Base-by-base conservation (phyloP, 1,140 invertebrate species). In the Mya arenaria region DNA sequence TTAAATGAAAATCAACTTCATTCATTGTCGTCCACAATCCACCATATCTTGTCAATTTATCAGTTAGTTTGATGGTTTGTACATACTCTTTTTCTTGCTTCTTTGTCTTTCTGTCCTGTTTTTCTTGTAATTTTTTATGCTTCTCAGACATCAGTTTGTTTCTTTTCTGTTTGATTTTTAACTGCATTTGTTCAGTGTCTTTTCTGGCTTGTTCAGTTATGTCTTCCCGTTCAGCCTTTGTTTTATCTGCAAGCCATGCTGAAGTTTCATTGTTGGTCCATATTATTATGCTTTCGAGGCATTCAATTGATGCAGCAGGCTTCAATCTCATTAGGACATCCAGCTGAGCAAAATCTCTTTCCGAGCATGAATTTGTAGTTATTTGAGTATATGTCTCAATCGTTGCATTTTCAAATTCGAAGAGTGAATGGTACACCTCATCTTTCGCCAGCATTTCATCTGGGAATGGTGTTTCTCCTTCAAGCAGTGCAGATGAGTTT, bases 321-420 rank as follows among this genome's bases (percentile, higher is more conserved):
- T 84, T 84, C 0, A 58, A 4, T n/a, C 69, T 65, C 23, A 80
- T 55, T 19, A 79, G 41, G 8, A 65, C 41, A n/a, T 83, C 82
- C 37, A 83, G 36, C 28, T 78, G 73, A n/a, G 66, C 73, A 73
- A 84, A 84, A 60, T 79, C 75, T 36, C 82, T 55, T n/a, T 79
- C 60, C 5, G 68, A 74, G 19, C 30, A 30, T 0, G 75, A 79
- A 37, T 79, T 79, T 34, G 82, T 84, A 13, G 71, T 52, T 23
- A 71, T 75, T 25, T 84, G 71, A 5, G 71, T 84, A 32, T 81
- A 84, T 6, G 52, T 63, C 5, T 84, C 77, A 13, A 55, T 4
- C 4, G 62, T 56, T 19, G 74, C 58, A 25, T 81, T 65, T 23
- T 28, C 36, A 1, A 28, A 10, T 8, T 25, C 34, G 19, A 80